These are phyloP conservation scores for Crocidura indochinensis DNA, from an alignment of 2,797 vertebrate genomes.

Conservation along the genomic window DNA sequence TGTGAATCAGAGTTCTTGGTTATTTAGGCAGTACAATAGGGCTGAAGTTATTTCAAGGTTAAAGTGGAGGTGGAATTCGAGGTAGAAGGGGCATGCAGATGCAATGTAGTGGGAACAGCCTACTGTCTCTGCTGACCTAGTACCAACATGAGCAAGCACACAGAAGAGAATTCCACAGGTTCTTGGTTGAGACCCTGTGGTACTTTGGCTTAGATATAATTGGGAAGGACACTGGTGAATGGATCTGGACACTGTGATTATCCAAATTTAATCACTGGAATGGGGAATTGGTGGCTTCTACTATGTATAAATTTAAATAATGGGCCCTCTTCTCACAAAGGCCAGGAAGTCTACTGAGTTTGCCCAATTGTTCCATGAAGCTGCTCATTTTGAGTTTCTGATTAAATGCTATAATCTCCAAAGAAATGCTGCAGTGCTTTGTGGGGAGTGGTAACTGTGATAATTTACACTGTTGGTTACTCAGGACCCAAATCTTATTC, in stretches of 20 bases:
- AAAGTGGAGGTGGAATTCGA: not conserved
- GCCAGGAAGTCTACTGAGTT: constrained; percentile 74
- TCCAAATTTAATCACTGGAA: constrained; percentile 80
- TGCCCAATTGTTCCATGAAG: constrained; percentile 75
- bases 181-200: constrained; percentile 67
- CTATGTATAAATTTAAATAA: constrained; percentile 82
- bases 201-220: constrained; percentile 49
- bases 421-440: constrained; percentile 42
- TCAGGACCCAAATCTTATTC: constrained; percentile 60
- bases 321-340: constrained; percentile 58
- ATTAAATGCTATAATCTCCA: constrained; percentile 62
- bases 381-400: constrained; percentile 74
- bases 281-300: constrained; percentile 71
- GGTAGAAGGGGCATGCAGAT: not conserved
- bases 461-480: constrained; percentile 66
- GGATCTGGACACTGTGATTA: constrained; percentile 73
- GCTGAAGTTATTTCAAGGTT: not conserved
- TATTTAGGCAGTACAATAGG: not conserved
- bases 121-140: not conserved
- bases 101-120: not conserved
- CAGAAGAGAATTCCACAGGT: not conserved
- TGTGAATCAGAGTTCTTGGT: not conserved
- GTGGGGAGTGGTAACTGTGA: not conserved
- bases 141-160: not conserved
- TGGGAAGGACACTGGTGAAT: constrained; percentile 76